Evolutionary conservation across 1,140 invertebrate genomes (phyloP).

Genomic region (Bombus turneri): DNA sequence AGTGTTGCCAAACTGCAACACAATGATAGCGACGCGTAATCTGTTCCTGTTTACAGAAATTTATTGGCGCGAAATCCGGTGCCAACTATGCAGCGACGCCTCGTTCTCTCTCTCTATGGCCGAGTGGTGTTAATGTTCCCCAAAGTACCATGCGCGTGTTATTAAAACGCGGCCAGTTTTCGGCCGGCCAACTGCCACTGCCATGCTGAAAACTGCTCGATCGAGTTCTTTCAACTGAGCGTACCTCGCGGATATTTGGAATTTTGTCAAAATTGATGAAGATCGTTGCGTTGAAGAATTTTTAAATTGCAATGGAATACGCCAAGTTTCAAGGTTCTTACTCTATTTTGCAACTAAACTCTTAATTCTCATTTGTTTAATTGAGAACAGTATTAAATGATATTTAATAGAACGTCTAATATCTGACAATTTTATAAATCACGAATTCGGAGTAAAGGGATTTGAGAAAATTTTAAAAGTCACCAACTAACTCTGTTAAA

Average conservation of each 20-base stretch:
- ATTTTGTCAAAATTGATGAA: constrained; percentile 1
- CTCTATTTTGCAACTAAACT: too few relatives aligned
- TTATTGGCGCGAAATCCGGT: constrained; percentile 57
- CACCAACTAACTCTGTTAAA: too few relatives aligned
- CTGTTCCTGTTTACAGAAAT: constrained; percentile 63
- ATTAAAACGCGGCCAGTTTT: constrained; percentile 18
- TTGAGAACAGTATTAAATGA: too few relatives aligned
- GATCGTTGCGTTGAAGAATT: too few relatives aligned
- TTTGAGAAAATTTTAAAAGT: too few relatives aligned
- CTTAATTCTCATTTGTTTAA: too few relatives aligned
- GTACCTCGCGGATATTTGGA: not conserved
- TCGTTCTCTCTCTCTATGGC: not conserved
- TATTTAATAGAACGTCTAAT: too few relatives aligned
- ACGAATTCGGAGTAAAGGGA: not conserved
- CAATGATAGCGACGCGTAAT: constrained; percentile 63
- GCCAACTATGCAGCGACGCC: constrained; percentile 56
- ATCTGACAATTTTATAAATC: not conserved
- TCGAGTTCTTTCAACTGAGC: not conserved
- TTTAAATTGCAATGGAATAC: too few relatives aligned
- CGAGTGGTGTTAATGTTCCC: constrained; percentile 45
- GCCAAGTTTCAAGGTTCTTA: too few relatives aligned
- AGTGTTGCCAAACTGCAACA: constrained; percentile 56
- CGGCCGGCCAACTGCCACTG: not conserved
- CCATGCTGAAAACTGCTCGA: not conserved
- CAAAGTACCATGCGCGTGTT: constrained; percentile 2